These are phyloP conservation scores for Drosophila robusta DNA, from an alignment of 2,888 invertebrate species.

Conservation along the genomic window DNA sequence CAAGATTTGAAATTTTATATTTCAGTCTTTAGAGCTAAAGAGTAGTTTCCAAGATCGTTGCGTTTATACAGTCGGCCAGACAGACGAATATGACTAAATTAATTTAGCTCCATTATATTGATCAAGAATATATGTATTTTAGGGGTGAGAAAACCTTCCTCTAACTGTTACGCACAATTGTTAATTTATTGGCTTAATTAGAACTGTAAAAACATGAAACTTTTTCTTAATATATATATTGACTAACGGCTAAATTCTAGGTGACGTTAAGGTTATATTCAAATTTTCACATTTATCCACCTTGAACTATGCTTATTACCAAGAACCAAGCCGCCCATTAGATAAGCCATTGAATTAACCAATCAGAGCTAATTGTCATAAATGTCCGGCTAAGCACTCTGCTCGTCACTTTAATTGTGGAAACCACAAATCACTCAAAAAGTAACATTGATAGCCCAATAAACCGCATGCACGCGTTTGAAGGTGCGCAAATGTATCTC, in stretches of 20 bases:
- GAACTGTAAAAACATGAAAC: too few relatives aligned
- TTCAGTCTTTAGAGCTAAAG: too few relatives aligned
- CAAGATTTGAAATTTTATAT: too few relatives aligned
- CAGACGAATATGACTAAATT: too few relatives aligned
- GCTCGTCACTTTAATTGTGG: conserved; percentile 9
- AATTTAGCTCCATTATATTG: too few relatives aligned
- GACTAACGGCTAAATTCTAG: background rate
- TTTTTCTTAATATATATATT: too few relatives aligned
- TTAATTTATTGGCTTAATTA: too few relatives aligned
- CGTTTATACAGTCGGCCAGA: too few relatives aligned
- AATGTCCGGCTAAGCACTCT: conserved; percentile 5
- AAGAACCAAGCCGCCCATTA: background rate
- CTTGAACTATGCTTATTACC: conserved; percentile 18
- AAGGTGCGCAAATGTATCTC: conserved; percentile 29
- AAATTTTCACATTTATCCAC: background rate
- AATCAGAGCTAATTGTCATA: conserved; percentile 26
- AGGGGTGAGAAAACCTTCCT: too few relatives aligned
- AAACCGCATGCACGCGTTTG: conserved; percentile 14
- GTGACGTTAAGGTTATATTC: background rate
- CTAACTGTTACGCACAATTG: too few relatives aligned
- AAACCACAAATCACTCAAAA: conserved; percentile 31
- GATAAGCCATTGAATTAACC: background rate
- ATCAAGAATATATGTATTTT: too few relatives aligned
- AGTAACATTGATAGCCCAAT: conserved; percentile 52
- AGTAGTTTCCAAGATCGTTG: too few relatives aligned